Evolutionary conservation across 37 sponge, comb jelly and placozoan species (phyloP).

Genomic region (Cladorhizidae sp.): DNA sequence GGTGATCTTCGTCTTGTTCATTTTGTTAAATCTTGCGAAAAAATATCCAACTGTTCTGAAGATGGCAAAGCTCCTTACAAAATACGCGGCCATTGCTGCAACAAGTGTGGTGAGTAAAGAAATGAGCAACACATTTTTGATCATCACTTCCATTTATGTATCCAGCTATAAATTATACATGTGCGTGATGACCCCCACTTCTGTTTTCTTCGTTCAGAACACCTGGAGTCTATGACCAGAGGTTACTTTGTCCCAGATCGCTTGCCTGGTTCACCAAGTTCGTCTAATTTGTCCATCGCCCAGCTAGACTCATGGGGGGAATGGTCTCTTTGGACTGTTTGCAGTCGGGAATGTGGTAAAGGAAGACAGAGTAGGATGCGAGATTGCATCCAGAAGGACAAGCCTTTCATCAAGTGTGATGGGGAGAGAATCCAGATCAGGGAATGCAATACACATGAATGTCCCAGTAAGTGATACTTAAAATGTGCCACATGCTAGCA

Average conservation of each 20-base stretch:
- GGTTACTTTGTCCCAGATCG: too few species aligned
- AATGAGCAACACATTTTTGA: too few species aligned
- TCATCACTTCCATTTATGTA: too few species aligned
- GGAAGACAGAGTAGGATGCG: slow-evolving; percentile 65
- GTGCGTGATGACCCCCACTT: too few species aligned
- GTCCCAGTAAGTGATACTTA: slow-evolving; percentile 46
- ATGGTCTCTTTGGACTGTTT: slow-evolving; percentile 73
- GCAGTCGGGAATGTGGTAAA: slow-evolving; percentile 60
- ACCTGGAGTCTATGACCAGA: too few species aligned
- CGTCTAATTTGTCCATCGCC: too few species aligned
- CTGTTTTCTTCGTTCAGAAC: too few species aligned
- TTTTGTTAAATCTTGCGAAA: background rate
- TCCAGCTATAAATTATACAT: too few species aligned
- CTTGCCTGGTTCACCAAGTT: too few species aligned
- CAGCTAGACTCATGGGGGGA: slow-evolving; percentile 18
- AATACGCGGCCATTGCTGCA: slow-evolving; percentile 54
- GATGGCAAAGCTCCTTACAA: slow-evolving; percentile 66
- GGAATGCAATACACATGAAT: slow-evolving; percentile 49
- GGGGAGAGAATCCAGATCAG: slow-evolving; percentile 26
- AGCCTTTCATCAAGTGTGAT: slow-evolving; percentile 34
- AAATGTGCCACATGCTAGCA: background rate
- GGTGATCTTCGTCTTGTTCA: background rate
- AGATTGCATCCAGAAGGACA: slow-evolving; percentile 34
- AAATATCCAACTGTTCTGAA: background rate
- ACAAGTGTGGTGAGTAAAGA: slow-evolving; percentile 36